phyloP scores from a whole-genome alignment of 2,888 invertebrate species.

The Ethmia dodecea region DNA sequence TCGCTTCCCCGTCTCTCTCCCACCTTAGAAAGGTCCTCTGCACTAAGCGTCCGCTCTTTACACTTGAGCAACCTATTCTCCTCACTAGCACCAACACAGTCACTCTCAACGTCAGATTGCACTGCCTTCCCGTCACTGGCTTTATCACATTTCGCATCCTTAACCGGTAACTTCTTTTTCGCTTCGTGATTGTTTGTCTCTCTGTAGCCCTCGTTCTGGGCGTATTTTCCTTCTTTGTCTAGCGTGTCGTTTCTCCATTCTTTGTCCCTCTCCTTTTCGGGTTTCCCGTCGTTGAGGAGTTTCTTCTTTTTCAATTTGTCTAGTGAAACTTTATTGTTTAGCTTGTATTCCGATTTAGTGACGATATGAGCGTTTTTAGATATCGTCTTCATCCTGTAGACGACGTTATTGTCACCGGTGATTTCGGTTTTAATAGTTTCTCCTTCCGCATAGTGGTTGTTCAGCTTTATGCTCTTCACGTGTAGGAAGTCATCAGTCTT shows the following conservation, averaged over 20 bases:
- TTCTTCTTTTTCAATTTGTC: constrained; percentile 65
- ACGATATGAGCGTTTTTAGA: constrained; percentile 71
- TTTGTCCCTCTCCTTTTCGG: constrained; percentile 62
- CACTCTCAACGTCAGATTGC: constrained; percentile 52
- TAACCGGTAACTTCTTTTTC: constrained; percentile 66
- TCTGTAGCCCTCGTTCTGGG: constrained; percentile 72
- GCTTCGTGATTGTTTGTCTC: constrained; percentile 63
- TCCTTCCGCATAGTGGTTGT: constrained; percentile 53
- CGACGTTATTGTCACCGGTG: constrained; percentile 56
- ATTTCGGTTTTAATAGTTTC: constrained; percentile 63
- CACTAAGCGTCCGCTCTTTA: constrained; percentile 62
- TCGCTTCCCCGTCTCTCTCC: constrained; percentile 14
- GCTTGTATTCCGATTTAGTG: constrained; percentile 64
- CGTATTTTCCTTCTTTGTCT: constrained; percentile 74
- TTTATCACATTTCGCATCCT: constrained; percentile 65
- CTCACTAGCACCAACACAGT: constrained; percentile 59
- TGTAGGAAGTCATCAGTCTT: constrained; percentile 67
- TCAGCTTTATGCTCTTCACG: constrained; percentile 54
- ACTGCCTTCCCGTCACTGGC: constrained; percentile 56
- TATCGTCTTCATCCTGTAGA: constrained; percentile 69
- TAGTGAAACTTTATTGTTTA: constrained; percentile 52
- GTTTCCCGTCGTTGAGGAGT: constrained; percentile 47
- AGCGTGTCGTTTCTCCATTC: constrained; percentile 78
- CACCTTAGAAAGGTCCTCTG: constrained; percentile 23
- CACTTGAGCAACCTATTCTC: constrained; percentile 51